A percentile compares a stretch with the other conserved stretches of the same genome.
phyloP scores from a whole-genome alignment of 1,140 invertebrate species.

The Papilio machaon region DNA sequence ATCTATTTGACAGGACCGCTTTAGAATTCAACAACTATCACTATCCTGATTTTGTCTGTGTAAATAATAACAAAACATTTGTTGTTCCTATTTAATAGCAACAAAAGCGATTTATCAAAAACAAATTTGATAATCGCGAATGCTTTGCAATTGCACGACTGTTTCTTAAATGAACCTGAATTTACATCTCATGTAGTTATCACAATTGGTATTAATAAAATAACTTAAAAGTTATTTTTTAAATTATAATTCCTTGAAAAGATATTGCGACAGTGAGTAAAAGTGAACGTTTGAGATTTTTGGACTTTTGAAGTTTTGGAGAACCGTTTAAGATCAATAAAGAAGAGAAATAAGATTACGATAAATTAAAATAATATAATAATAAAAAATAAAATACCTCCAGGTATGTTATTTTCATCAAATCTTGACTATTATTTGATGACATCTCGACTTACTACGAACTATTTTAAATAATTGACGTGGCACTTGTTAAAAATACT shows the following conservation, averaged over 20 bases:
- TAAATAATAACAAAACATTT: constrained; percentile 17
- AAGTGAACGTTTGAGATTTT: neutral
- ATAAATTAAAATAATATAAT: too few species aligned
- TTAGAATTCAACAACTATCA: neutral
- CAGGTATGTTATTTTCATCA: neutral
- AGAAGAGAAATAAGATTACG: too few species aligned
- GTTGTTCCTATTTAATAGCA: neutral
- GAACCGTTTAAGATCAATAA: too few species aligned
- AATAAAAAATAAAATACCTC: too few species aligned
- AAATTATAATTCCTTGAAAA: neutral
- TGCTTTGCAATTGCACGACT: neutral
- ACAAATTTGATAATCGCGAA: constrained; percentile 14
- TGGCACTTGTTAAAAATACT: neutral
- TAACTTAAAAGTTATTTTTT: neutral
- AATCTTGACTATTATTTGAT: neutral
- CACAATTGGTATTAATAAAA: neutral
- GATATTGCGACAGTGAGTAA: neutral
- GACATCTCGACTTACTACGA: neutral
- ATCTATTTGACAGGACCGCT: neutral
- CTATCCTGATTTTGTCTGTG: neutral
- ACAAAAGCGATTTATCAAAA: constrained; percentile 17
- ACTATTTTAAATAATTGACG: neutral
- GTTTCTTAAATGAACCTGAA: neutral
- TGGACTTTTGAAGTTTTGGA: neutral
- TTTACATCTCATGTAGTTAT: neutral